phyloP scores from a whole-genome alignment of 2,797 vertebrate species.

The Scyliorhinus canicula region DNA sequence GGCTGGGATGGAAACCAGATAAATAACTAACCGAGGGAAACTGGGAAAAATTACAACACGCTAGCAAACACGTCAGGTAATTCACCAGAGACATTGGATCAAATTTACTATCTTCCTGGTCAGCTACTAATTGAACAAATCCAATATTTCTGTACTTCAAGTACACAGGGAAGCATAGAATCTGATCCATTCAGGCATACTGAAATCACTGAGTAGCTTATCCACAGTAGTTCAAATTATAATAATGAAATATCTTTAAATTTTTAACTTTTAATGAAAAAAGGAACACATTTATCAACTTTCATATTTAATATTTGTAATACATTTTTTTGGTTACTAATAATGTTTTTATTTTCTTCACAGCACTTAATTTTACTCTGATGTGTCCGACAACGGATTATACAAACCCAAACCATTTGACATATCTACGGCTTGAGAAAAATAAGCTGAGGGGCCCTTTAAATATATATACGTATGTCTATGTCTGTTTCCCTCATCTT shows the following conservation, averaged over 20 bases:
- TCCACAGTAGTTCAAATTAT: neutral
- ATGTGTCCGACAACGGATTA: slow-evolving; percentile 63
- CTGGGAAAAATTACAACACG: neutral
- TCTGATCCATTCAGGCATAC: neutral
- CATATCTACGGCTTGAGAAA: slow-evolving; percentile 67
- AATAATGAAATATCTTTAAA: neutral
- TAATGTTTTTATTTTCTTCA: slow-evolving; percentile 47
- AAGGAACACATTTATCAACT: neutral
- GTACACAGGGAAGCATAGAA: neutral
- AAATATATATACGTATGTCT: slow-evolving; percentile 56
- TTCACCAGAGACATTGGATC: neutral
- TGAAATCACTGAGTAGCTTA: neutral
- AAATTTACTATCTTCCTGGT: neutral
- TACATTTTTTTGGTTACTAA: neutral
- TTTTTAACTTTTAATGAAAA: neutral
- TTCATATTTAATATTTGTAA: neutral
- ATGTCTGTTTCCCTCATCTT: slow-evolving; percentile 67
- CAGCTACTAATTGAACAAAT: neutral
- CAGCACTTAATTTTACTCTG: slow-evolving; percentile 65
- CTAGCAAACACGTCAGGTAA: neutral
- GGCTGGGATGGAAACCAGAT: neutral
- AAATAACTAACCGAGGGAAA: neutral
- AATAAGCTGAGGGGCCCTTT: slow-evolving; percentile 65
- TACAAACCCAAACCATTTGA: slow-evolving; percentile 57
- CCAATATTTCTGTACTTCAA: neutral